Conservation (phyloP, 2,113 vertebrate species). For the Zapornia atra region DNA sequence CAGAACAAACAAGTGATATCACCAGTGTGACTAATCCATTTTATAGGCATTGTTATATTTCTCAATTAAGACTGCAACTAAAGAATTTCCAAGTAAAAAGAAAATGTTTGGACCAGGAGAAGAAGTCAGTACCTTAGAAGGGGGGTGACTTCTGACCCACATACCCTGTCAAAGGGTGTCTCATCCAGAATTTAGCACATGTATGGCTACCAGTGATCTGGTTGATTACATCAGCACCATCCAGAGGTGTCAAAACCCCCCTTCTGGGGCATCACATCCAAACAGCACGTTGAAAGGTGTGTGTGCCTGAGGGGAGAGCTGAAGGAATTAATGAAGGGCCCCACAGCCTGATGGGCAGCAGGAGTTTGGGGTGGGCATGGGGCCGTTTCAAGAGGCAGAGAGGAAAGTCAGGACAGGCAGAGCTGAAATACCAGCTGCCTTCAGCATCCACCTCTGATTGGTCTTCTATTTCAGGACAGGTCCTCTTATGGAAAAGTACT, state of each 20-base stretch:
- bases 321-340: neutral
- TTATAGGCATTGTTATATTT: neutral
- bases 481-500: neutral
- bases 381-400: neutral
- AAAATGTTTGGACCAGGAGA: neutral
- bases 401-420: neutral
- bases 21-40: neutral
- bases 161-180: neutral
- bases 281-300: neutral
- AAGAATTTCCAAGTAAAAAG: neutral
- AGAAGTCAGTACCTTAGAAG: neutral
- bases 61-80: neutral
- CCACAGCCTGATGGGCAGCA: neutral
- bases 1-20: slow-evolving; percentile 1
- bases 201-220: neutral
- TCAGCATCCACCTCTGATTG: neutral
- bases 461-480: neutral
- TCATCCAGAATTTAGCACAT: neutral
- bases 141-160: neutral
- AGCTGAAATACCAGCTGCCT: neutral
- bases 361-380: neutral
- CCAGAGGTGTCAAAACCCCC: neutral
- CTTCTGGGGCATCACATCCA: neutral
- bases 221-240: neutral
- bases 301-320: neutral